These are phyloP conservation scores for Polypterus bichir DNA, from an alignment of 2,113 vertebrate species.

Conservation along the genomic window DNA sequence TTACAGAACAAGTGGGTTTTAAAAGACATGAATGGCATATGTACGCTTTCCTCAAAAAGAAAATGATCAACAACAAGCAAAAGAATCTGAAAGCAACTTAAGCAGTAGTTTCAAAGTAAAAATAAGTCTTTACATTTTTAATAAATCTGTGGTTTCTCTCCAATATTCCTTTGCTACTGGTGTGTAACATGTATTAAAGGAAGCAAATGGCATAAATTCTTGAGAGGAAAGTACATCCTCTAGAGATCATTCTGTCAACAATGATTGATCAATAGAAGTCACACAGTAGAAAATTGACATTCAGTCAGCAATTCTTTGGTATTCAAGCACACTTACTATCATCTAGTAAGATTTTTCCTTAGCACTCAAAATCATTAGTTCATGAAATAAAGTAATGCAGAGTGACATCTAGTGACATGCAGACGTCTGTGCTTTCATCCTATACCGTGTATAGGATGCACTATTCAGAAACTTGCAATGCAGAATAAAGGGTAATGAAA, in stretches of 20 bases:
- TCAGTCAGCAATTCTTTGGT: slow-evolving; percentile 51
- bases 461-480: too few relatives aligned
- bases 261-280: slow-evolving; percentile 63
- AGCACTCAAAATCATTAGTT: slow-evolving; percentile 34
- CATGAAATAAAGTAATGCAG: slow-evolving; percentile 45
- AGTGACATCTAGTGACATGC: slow-evolving; percentile 58
- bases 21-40: too few relatives aligned
- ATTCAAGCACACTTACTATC: slow-evolving; percentile 45
- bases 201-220: slow-evolving; percentile 4
- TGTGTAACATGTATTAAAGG: not conserved
- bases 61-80: too few relatives aligned
- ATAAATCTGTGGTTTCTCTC: not conserved
- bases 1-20: too few relatives aligned
- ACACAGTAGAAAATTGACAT: slow-evolving; percentile 56
- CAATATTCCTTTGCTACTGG: not conserved
- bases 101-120: not conserved
- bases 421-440: not conserved
- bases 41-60: too few relatives aligned
- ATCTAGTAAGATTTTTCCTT: slow-evolving; percentile 24
- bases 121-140: not conserved
- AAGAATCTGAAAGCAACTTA: too few relatives aligned
- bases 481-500: too few relatives aligned
- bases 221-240: slow-evolving; percentile 44
- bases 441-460: too few relatives aligned
- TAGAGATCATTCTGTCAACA: slow-evolving; percentile 60